phyloP scores from a whole-genome alignment of 2,113 vertebrate genomes.

The Thunnus thynnus region DNA sequence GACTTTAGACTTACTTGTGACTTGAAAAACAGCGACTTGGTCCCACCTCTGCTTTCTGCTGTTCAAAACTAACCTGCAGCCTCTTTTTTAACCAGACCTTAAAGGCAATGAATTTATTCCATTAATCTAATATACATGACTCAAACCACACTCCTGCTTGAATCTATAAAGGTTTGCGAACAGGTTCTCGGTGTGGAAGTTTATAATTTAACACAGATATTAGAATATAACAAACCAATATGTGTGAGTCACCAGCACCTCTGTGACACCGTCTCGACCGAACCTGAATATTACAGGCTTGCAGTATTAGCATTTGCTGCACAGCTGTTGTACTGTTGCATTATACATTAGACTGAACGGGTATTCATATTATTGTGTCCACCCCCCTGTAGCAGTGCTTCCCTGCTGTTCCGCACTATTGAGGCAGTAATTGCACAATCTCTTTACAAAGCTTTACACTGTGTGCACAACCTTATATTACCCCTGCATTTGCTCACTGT shows the following conservation, averaged over 20 bases:
- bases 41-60: no score
- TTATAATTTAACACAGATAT: not conserved
- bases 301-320: conserved; percentile 13
- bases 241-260: conserved; percentile 22
- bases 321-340: conserved; percentile 62
- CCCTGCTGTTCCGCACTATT: conserved; percentile 50
- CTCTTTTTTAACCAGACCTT: not conserved
- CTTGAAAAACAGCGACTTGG: no score
- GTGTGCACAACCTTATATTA: conserved; percentile 47
- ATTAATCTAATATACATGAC: not conserved
- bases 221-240: not conserved
- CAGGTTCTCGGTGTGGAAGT: not conserved
- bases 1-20: no score
- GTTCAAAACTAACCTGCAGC: not conserved
- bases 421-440: conserved; percentile 51
- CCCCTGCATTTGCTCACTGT: conserved; percentile 42
- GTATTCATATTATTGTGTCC: conserved; percentile 59
- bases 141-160: not conserved
- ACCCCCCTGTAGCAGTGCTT: conserved; percentile 23
- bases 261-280: conserved; percentile 16
- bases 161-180: not conserved
- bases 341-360: conserved; percentile 35
- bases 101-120: not conserved
- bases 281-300: conserved; percentile 3
- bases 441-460: conserved; percentile 47